phyloP scores from a whole-genome alignment of 2,113 vertebrate species.

The Sorex fumeus region DNA sequence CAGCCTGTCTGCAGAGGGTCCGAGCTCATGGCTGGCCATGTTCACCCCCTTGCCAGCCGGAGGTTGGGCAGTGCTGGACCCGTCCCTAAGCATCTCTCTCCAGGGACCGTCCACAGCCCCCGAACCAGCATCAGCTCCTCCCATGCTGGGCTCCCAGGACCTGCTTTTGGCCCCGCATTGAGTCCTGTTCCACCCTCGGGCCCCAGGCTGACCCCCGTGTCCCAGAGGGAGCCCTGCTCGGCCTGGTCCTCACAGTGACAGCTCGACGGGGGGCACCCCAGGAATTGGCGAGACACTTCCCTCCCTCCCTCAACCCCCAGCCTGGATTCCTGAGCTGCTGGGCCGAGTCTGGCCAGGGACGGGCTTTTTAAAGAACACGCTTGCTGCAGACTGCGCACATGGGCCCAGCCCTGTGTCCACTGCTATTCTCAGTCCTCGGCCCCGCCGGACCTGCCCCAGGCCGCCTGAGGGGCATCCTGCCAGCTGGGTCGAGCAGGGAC shows the following conservation, averaged over 20 bases:
- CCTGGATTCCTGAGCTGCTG: background rate
- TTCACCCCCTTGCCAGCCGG: no score
- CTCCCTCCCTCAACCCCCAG: background rate
- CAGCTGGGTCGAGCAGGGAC: background rate
- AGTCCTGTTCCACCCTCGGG: background rate
- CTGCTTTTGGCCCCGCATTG: background rate
- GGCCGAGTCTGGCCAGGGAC: slow-evolving; percentile 19
- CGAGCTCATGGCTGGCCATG: no score
- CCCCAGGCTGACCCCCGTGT: background rate
- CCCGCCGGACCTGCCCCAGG: background rate
- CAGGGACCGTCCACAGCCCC: background rate
- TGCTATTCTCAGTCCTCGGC: slow-evolving; percentile 19
- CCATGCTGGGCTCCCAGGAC: no score
- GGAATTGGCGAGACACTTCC: background rate
- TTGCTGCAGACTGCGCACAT: background rate
- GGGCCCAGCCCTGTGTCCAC: background rate
- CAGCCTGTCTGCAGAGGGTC: no score
- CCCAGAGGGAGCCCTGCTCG: background rate
- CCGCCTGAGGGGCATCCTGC: background rate
- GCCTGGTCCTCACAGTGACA: background rate
- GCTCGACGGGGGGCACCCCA: background rate
- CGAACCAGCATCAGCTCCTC: no score
- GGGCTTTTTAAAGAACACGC: slow-evolving; percentile 56
- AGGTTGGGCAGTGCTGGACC: no score
- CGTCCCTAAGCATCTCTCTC: background rate